A percentile compares a stretch with the other conserved stretches of the same genome.
Evolutionary conservation across 2,888 invertebrate species (phyloP).

Genomic region (Lycophotia porphyrea): DNA sequence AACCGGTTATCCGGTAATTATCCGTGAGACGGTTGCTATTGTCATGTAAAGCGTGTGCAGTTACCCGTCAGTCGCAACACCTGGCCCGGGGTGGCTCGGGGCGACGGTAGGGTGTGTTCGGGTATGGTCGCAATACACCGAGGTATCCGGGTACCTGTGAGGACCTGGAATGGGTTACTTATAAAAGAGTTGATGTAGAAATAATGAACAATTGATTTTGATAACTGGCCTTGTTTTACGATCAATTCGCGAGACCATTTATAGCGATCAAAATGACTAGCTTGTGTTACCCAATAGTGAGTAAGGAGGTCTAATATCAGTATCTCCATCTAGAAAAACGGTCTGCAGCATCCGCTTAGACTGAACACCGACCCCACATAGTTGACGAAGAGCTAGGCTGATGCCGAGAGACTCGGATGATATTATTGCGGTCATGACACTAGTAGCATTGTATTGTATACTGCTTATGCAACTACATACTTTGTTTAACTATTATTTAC

Average conservation of each 20-base stretch:
- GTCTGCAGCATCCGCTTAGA: background rate
- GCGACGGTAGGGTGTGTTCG: background rate
- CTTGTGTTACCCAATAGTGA: background rate
- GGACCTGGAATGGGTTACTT: background rate
- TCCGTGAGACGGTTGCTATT: constrained; percentile 30
- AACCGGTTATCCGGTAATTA: constrained; percentile 44
- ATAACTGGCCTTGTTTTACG: background rate
- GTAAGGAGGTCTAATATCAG: background rate
- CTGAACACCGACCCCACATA: background rate
- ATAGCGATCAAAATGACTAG: background rate
- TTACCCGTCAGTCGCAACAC: constrained; percentile 15
- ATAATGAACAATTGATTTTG: background rate
- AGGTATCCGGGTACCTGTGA: background rate
- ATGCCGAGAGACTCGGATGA: background rate
- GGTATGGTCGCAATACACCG: background rate
- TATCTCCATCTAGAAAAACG: background rate
- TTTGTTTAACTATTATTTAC: background rate
- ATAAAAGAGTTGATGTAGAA: background rate
- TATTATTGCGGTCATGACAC: background rate
- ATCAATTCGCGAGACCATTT: background rate
- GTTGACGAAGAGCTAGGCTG: background rate
- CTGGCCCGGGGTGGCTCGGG: background rate
- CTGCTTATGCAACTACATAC: background rate
- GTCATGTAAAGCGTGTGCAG: constrained; percentile 49
- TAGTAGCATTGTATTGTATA: background rate